Evolutionary conservation across 1,140 invertebrate species (phyloP), one percentile per base, ranked within the genome.

Genomic region (Heliconius eleuchia): DNA sequence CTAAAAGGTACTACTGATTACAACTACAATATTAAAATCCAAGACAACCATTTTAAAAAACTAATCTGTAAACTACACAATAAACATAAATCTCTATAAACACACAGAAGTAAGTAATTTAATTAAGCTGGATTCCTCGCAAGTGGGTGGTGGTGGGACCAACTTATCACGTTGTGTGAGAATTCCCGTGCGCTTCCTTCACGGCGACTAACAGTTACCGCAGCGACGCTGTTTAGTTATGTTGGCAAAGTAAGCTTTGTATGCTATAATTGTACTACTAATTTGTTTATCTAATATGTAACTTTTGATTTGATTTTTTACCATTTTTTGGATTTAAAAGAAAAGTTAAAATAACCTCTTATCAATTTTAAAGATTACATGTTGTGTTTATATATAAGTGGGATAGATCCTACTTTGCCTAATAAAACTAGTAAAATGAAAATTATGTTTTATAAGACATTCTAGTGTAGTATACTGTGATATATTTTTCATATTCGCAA

Each of bases 201-300:
- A 70, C 57, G 57, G 57, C 74, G 34, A 76, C 16, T 76, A 76
- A 76, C 74, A 70, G 55, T 30, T 76, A 76, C 74, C 74, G 74
- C 74, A 76, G 74, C 57, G 55, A 57, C 30, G 73, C 50, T 27
- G 5, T 27, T 66, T 66, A 66, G 57, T 30, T 66, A 66, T 27
- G 23, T 66, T 66, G 23, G 23, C 19, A 66, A 13, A 66, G 57
- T 13, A 13, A 27, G n/a, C 57, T 27, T 27, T 13, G 23, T 60
- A 60, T 27, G 9, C 57, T 23, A 60, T 27, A 60, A 60, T 8
- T 19, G 23, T 27, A 27, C 9, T n/a, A 27, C 23, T 60, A 30
- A 60, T 60, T 27, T 60, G 23, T 60, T 60, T 42, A 42, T 42
- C 11, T 42, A 27, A 13, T 27, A 27, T 8, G 8, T 57, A 18